Evolutionary conservation across 2,113 vertebrate genomes (phyloP).

Genomic region (Nothobranchius kuhntae): DNA sequence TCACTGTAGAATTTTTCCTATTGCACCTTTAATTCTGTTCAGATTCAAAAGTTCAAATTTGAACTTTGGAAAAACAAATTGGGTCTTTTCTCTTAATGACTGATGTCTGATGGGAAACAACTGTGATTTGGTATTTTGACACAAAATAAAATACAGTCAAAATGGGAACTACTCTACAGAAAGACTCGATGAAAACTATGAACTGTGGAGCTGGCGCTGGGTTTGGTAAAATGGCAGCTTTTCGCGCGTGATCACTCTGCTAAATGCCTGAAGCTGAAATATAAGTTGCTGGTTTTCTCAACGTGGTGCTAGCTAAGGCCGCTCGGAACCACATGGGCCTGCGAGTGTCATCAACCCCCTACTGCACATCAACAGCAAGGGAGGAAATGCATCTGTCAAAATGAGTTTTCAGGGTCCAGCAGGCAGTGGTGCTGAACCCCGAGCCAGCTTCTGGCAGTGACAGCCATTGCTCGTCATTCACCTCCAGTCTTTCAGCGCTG

Average conservation of each 20-base stretch:
- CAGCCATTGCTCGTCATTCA: conserved; percentile 62
- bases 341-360: conserved; percentile 62
- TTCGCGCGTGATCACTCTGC: conserved; percentile 62
- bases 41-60: conserved; percentile 27
- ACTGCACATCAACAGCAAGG: conserved; percentile 39
- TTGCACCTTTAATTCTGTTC: conserved; percentile 13
- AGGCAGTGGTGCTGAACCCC: conserved; percentile 53
- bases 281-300: conserved; percentile 73
- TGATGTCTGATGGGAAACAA: no score
- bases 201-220: conserved; percentile 10
- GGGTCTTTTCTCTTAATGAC: no score
- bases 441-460: conserved; percentile 57
- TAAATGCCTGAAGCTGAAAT: conserved; percentile 55
- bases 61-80: neutral
- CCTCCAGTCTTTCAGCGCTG: conserved; percentile 61
- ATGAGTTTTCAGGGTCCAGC: conserved; percentile 77
- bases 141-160: neutral
- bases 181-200: conserved; percentile 7
- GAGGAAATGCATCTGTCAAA: conserved; percentile 72
- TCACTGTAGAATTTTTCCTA: no score
- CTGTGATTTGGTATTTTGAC: no score
- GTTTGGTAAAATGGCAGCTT: conserved; percentile 17
- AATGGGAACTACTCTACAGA: neutral
- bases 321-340: conserved; percentile 40
- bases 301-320: conserved; percentile 49